A percentile compares a stretch with the other conserved stretches of the same genome.
These are phyloP conservation scores for Thalassaphorura encarpata DNA, from an alignment of 1,140 invertebrate species.

Conservation along the genomic window DNA sequence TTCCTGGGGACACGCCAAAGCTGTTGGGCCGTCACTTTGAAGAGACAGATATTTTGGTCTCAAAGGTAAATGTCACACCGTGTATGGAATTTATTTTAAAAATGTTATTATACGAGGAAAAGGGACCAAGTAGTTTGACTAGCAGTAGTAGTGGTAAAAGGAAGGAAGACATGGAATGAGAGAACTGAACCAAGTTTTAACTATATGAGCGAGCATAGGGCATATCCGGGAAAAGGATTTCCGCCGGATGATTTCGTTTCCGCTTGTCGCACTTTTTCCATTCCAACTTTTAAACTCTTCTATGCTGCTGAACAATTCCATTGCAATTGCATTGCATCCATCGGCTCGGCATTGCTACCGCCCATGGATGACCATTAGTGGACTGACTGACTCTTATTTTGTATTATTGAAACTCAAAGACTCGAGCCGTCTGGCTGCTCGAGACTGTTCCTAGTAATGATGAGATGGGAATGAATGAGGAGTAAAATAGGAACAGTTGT, in stretches of 20 bases:
- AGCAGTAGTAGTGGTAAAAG: too few relatives aligned
- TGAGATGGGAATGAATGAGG: too few relatives aligned
- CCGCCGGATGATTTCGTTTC: slow-evolving; percentile 26
- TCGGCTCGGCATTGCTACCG: not conserved
- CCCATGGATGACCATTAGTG: not conserved
- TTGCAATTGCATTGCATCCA: not conserved
- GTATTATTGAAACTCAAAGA: not conserved
- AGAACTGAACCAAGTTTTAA: not conserved
- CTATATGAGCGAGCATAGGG: not conserved
- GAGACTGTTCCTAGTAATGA: too few relatives aligned
- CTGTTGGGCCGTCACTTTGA: slow-evolving; percentile 98
- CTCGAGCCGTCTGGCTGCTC: not conserved
- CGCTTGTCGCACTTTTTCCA: slow-evolving; percentile 5
- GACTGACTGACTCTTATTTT: not conserved
- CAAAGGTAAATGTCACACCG: too few relatives aligned
- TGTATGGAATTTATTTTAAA: too few relatives aligned
- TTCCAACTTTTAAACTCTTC: not conserved
- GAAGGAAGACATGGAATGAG: not conserved
- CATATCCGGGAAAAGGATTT: slow-evolving; percentile 32
- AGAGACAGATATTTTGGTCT: slow-evolving; percentile 74
- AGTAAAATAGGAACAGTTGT: too few relatives aligned
- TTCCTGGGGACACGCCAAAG: slow-evolving; percentile 93
- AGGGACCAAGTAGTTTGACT: too few relatives aligned
- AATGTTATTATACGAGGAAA: too few relatives aligned
- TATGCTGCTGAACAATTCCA: not conserved